Evolutionary conservation across 2,113 vertebrate genomes (phyloP), one percentile per base, ranked within the genome.

Genomic region (Sapayoa aenigma): DNA sequence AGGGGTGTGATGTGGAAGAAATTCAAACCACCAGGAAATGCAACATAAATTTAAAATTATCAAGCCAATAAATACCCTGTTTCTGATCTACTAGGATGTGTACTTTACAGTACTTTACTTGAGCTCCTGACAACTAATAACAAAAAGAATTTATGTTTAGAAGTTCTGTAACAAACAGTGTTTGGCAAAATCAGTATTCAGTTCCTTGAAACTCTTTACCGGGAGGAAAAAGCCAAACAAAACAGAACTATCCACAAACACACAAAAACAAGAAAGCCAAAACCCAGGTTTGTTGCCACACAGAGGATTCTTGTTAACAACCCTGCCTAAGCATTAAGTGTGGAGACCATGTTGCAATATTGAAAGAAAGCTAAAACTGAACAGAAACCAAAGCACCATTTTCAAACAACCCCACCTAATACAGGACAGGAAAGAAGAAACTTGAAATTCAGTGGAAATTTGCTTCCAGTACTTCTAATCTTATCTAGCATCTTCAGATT

Each of bases 211-310:
- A 56, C 24, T 23, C 27, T 30, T 5, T 28, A 55, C 2, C 44
- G 58, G 35, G 73, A 85, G 7, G 27, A 28, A 19, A 7, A 23
- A 25, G 42, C 9, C 14, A 22, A 50, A 41, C 13, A 24, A 21
- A 28, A 33, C 24, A 23, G 30, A 66, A 12, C 22, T n/a, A 33
- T 33, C 42, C 23, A 55, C 42, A n/a, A 19, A 14, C 12, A 18
- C 21, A 33, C 41, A 27, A 15, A 47, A 52, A 25, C 4, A 20
- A 47, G 50, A 19, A 13, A 4, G 3, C 16, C 37, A 42, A 75
- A 41, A 0, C 0, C 20, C 55, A 19, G 30, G 23, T 28, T 60
- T 19, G 15, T 15, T 46, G 33, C 30, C 35, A 65, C 1, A 8
- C 35, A 31, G 33, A 67, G 15, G 50, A n/a, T 17, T 44, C 14